Conservation (phyloP, 2,797 vertebrate genomes). For the Catharus ustulatus region DNA sequence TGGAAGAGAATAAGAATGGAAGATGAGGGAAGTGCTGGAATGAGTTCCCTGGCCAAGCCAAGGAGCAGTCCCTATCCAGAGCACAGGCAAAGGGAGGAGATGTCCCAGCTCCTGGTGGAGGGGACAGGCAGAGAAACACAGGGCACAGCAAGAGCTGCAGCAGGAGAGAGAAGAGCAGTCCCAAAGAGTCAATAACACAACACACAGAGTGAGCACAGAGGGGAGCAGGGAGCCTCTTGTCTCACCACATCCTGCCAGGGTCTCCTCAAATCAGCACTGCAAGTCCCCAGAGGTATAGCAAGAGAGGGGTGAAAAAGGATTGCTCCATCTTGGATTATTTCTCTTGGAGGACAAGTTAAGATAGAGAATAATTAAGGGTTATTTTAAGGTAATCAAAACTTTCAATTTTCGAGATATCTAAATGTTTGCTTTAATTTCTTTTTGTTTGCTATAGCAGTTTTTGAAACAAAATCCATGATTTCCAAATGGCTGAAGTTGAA, state of each 20-base stretch:
- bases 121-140: not conserved
- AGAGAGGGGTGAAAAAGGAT: not conserved
- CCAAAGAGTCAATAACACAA: too few species aligned
- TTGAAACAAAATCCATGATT: not conserved
- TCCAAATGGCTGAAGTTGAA: not conserved
- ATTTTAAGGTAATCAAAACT: not conserved
- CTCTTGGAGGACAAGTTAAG: not conserved
- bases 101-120: rapidly evolving
- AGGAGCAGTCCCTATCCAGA: not conserved
- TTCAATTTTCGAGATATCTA: not conserved
- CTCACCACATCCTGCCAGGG: not conserved
- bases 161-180: not conserved
- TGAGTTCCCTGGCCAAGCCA: not conserved
- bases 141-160: not conserved
- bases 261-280: not conserved
- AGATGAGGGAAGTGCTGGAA: not conserved
- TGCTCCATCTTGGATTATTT: not conserved
- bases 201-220: rapidly evolving
- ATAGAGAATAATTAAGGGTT: not conserved
- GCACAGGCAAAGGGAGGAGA: not conserved
- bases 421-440: not conserved
- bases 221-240: not conserved
- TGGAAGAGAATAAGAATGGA: not conserved
- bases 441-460: not conserved
- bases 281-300: not conserved